Conservation (phyloP, 2,113 vertebrate species). For the Vimba vimba region DNA sequence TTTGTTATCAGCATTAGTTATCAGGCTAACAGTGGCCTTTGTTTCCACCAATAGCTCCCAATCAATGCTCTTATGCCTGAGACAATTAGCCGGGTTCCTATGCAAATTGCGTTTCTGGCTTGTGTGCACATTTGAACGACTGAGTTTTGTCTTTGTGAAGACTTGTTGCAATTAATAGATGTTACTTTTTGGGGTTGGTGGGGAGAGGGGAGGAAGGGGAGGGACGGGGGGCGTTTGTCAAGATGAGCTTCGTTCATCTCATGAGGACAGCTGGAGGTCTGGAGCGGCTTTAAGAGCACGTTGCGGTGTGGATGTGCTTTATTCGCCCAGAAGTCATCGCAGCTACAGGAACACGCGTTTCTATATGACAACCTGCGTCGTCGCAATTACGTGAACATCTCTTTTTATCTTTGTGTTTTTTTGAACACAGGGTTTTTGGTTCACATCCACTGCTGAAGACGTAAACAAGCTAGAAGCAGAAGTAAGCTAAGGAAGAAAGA, state of each 20-base stretch:
- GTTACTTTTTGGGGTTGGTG: slow-evolving; percentile 64
- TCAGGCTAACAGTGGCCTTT: slow-evolving; percentile 86
- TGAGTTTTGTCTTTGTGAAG: slow-evolving; percentile 65
- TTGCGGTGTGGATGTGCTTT: slow-evolving; percentile 61
- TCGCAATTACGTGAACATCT: background rate
- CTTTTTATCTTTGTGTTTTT: slow-evolving; percentile 45
- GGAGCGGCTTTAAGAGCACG: slow-evolving; percentile 73
- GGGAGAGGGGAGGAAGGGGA: slow-evolving; percentile 65
- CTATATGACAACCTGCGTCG: slow-evolving; percentile 22
- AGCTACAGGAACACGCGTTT: slow-evolving; percentile 55
- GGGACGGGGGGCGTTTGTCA: slow-evolving; percentile 73
- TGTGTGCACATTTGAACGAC: slow-evolving; percentile 78
- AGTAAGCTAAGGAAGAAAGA: slow-evolving; percentile 31
- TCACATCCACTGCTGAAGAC: slow-evolving; percentile 22
- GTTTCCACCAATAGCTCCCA: slow-evolving; percentile 88
- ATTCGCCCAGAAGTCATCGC: slow-evolving; percentile 61
- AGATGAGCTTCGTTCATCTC: slow-evolving; percentile 72
- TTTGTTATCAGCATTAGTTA: slow-evolving; percentile 90
- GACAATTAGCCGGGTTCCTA: slow-evolving; percentile 87
- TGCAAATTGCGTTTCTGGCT: slow-evolving; percentile 79
- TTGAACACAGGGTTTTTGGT: slow-evolving; percentile 61
- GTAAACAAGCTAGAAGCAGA: slow-evolving; percentile 19
- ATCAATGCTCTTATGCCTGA: slow-evolving; percentile 84
- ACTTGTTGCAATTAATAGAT: slow-evolving; percentile 79
- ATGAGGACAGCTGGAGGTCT: slow-evolving; percentile 74